Conservation (phyloP, 1,140 invertebrate species). For the Campoletis sonorensis region DNA sequence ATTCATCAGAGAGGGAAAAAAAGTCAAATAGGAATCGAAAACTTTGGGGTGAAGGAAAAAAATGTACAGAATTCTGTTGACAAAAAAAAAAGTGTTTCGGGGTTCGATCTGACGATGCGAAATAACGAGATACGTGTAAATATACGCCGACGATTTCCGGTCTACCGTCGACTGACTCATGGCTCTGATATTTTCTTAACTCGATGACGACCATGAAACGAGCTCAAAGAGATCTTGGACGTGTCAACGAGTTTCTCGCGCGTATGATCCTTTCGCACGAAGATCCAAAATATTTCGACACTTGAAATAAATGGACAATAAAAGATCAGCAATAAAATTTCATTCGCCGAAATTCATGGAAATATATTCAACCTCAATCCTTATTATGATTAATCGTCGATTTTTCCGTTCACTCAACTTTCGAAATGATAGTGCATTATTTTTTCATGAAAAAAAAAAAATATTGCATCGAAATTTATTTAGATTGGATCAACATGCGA, state of each 20-base stretch:
- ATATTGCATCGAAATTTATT: neutral
- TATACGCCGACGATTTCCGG: slow-evolving; percentile 10
- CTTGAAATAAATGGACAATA: neutral
- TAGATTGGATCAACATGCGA: slow-evolving; percentile 48
- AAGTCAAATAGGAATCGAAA: neutral
- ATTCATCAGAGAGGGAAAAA: neutral
- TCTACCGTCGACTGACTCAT: neutral
- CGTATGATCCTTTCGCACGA: neutral
- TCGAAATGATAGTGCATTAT: neutral
- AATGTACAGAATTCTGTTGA: neutral
- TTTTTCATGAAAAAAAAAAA: neutral
- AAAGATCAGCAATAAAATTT: neutral
- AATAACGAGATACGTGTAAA: neutral
- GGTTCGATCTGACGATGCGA: neutral
- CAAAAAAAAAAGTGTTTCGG: neutral
- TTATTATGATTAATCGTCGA: neutral
- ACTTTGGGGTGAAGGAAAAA: neutral
- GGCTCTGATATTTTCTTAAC: neutral
- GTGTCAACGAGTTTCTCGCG: neutral
- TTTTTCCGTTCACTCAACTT: neutral
- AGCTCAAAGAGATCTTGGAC: neutral
- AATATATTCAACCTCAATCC: neutral
- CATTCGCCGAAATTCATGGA: neutral
- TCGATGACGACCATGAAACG: neutral
- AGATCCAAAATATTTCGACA: neutral